Conservation (phyloP, 2,888 invertebrate species). For the Drosophila testacea region DNA sequence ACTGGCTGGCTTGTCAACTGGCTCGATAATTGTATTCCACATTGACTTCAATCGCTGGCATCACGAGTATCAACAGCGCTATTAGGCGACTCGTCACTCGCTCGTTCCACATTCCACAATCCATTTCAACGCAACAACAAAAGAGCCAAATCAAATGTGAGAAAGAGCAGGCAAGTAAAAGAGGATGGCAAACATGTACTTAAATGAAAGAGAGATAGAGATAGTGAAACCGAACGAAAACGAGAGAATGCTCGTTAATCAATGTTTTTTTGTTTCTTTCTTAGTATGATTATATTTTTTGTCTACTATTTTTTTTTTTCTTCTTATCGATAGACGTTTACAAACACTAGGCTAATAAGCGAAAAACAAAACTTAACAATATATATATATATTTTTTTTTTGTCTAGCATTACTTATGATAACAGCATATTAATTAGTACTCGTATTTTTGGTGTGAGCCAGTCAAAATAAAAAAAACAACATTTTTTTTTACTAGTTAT, state of each 20-base stretch:
- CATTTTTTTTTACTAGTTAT: constrained; percentile 63
- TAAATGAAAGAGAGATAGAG: constrained; percentile 2
- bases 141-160: constrained; percentile 19
- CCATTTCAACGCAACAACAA: not conserved
- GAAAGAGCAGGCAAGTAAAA: constrained; percentile 46
- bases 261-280: constrained; percentile 42
- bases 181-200: constrained; percentile 21
- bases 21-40: constrained; percentile 99
- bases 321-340: constrained; percentile 68
- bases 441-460: constrained; percentile 62
- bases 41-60: constrained; percentile 99
- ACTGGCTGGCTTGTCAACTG: constrained; percentile 97
- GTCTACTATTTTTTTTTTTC: constrained; percentile 13
- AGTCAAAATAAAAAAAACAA: constrained; percentile 45
- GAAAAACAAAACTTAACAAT: constrained; percentile 30
- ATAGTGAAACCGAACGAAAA: constrained; percentile 3
- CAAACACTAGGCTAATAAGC: constrained; percentile 70
- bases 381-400: constrained; percentile 61
- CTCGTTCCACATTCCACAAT: constrained; percentile 20
- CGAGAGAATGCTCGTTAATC: constrained; percentile 13
- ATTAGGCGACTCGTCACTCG: constrained; percentile 86
- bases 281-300: constrained; percentile 23
- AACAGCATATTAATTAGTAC: constrained; percentile 60
- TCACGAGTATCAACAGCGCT: constrained; percentile 97
- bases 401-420: constrained; percentile 68